phyloP scores from a whole-genome alignment of 2,888 invertebrate genomes.

The Polylopha cassiicola region DNA sequence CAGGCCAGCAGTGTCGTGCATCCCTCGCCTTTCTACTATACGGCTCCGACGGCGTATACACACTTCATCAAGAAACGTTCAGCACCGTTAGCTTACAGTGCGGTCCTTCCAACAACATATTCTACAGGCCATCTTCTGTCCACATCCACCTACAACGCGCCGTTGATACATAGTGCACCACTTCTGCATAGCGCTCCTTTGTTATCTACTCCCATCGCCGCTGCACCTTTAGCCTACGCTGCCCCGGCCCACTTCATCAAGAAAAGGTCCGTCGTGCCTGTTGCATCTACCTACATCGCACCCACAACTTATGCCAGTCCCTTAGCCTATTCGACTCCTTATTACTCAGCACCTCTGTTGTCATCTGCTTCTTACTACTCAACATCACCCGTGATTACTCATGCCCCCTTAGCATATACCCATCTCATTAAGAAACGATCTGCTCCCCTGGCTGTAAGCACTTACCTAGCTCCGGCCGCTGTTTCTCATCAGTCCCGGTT shows the following conservation, averaged over 20 bases:
- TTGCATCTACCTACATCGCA: constrained; percentile 30
- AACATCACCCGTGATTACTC: constrained; percentile 32
- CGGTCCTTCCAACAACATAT: constrained; percentile 31
- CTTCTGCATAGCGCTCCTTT: constrained; percentile 22
- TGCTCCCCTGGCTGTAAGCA: constrained; percentile 31
- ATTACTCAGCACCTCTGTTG: constrained; percentile 41
- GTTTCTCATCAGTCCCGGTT: constrained; percentile 45
- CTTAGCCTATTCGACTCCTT: constrained; percentile 41
- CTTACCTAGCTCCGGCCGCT: constrained; percentile 43
- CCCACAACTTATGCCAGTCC: constrained; percentile 30
- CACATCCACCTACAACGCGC: constrained; percentile 23
- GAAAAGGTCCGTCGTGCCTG: constrained; percentile 25
- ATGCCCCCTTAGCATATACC: constrained; percentile 38
- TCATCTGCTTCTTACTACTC: constrained; percentile 33
- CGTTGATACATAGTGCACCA: constrained; percentile 24
- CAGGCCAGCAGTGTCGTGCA: constrained; percentile 65
- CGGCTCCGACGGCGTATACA: constrained; percentile 40
- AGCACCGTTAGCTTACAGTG: constrained; percentile 26
- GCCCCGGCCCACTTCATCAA: constrained; percentile 34
- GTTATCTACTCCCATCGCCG: constrained; percentile 10
- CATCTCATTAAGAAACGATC: constrained; percentile 56
- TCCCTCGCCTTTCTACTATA: constrained; percentile 53
- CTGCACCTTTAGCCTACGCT: constrained; percentile 24
- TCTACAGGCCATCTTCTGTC: constrained; percentile 23
- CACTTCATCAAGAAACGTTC: constrained; percentile 51